These are phyloP conservation scores for Hypercompe scribonia DNA, from an alignment of 2,888 invertebrate species.

Conservation along the genomic window DNA sequence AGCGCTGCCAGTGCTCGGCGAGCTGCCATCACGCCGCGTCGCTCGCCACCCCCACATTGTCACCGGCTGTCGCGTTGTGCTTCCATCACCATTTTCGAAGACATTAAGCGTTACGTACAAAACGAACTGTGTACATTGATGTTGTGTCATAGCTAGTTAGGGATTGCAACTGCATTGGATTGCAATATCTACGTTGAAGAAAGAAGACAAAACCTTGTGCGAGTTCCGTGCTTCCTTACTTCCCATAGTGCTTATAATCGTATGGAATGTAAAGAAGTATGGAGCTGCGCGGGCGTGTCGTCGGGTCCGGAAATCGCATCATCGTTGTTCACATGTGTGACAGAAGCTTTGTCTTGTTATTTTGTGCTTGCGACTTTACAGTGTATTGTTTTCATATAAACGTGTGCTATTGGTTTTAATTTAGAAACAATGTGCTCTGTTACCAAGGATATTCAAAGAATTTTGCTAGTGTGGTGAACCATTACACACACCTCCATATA, in stretches of 20 bases:
- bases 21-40: slow-evolving; percentile 83
- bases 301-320: slow-evolving; percentile 65
- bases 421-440: slow-evolving; percentile 34
- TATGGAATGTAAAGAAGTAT: slow-evolving; percentile 99
- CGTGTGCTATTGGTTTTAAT: slow-evolving; percentile 50
- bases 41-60: slow-evolving; percentile 72
- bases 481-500: slow-evolving; percentile 17
- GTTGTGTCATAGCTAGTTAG: slow-evolving; percentile 49
- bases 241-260: slow-evolving; percentile 94
- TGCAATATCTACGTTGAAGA: slow-evolving; percentile 59
- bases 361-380: slow-evolving; percentile 55
- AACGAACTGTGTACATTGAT: slow-evolving; percentile 34
- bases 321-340: slow-evolving; percentile 63
- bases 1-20: slow-evolving; percentile 81
- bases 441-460: slow-evolving; percentile 39
- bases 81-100: slow-evolving; percentile 58
- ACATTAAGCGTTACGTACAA: slow-evolving; percentile 65
- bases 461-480: slow-evolving; percentile 40
- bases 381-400: slow-evolving; percentile 53
- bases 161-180: slow-evolving; percentile 47
- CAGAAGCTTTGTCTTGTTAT: slow-evolving; percentile 56
- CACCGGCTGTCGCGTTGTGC: slow-evolving; percentile 55
- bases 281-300: slow-evolving; percentile 89
- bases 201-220: slow-evolving; percentile 85
- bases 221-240: slow-evolving; percentile 98